A percentile compares a stretch with the other conserved stretches of the same genome.
Evolutionary conservation across 2,888 invertebrate genomes (phyloP).

Genomic region (Allophyes oxyacanthae): DNA sequence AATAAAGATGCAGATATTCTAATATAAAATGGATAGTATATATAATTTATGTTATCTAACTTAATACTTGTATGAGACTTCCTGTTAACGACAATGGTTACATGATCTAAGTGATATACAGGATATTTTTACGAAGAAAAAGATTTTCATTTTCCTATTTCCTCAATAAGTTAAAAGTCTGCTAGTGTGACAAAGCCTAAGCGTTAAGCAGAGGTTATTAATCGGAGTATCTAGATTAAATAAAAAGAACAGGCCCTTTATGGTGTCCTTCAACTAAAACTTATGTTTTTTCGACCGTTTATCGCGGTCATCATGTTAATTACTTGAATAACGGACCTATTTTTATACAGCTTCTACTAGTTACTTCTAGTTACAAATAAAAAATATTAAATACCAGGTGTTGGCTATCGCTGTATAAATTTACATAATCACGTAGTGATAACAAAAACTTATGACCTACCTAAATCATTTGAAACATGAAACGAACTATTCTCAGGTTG

Average conservation of each 20-base stretch:
- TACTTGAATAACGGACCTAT: neutral
- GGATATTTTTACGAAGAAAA: neutral
- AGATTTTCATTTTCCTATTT: neutral
- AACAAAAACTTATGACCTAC: too few species aligned
- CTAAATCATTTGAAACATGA: too few species aligned
- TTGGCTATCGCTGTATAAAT: neutral
- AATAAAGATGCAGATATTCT: too few species aligned
- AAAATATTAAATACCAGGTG: neutral
- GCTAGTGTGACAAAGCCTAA: constrained; percentile 7
- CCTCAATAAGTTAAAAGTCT: neutral
- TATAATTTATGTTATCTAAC: too few species aligned
- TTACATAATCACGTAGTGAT: constrained; percentile 4
- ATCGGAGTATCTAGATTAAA: constrained; percentile 33
- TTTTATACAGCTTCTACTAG: neutral
- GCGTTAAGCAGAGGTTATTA: constrained; percentile 7
- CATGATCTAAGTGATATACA: too few species aligned
- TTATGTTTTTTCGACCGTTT: constrained; percentile 5
- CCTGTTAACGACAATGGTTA: too few species aligned
- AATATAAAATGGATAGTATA: too few species aligned
- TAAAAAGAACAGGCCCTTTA: constrained; percentile 21
- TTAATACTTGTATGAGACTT: too few species aligned
- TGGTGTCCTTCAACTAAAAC: constrained; percentile 50
- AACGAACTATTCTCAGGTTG: too few species aligned
- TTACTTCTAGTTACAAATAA: too few species aligned
- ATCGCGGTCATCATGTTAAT: constrained; percentile 5